Percentiles rank a stretch among this genome's conserved stretches.
Conservation (phyloP, 2,113 vertebrate genomes). For the Sylvietta virens region DNA sequence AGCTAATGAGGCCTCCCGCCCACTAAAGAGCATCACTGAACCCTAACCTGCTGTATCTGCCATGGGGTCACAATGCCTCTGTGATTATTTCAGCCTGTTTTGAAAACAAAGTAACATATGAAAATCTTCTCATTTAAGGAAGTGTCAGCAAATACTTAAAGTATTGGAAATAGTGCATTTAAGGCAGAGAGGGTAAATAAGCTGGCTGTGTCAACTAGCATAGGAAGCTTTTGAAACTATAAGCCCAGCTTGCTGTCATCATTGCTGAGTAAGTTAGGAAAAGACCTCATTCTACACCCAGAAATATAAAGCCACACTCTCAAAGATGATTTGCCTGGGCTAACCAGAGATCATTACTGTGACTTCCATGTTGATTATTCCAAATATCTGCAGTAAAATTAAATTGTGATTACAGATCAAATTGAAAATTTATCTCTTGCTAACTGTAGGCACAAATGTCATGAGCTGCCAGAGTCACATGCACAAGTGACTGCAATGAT, state of each 20-base stretch:
- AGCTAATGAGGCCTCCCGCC: not conserved
- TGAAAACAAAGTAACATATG: not conserved
- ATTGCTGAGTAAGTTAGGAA: not conserved
- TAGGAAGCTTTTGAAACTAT: not conserved
- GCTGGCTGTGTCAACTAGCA: not conserved
- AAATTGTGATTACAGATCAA: not conserved
- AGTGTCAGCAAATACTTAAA: not conserved
- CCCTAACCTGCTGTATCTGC: not conserved
- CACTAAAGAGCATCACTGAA: not conserved
- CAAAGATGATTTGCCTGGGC: not conserved
- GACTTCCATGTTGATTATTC: not conserved
- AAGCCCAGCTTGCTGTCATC: not conserved
- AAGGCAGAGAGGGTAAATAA: not conserved
- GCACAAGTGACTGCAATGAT: not conserved
- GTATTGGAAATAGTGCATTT: not conserved
- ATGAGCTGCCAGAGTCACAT: not conserved
- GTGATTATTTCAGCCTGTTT: not conserved
- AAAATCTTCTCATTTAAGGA: not conserved
- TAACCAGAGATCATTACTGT: accelerated
- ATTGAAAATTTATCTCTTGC: not conserved
- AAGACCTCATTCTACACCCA: not conserved
- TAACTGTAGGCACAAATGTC: not conserved
- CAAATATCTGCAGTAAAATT: not conserved
- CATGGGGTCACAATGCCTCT: not conserved
- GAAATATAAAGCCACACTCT: not conserved